phyloP scores from a whole-genome alignment of 1,140 invertebrate genomes.

The Pentalonia nigronervosa region DNA sequence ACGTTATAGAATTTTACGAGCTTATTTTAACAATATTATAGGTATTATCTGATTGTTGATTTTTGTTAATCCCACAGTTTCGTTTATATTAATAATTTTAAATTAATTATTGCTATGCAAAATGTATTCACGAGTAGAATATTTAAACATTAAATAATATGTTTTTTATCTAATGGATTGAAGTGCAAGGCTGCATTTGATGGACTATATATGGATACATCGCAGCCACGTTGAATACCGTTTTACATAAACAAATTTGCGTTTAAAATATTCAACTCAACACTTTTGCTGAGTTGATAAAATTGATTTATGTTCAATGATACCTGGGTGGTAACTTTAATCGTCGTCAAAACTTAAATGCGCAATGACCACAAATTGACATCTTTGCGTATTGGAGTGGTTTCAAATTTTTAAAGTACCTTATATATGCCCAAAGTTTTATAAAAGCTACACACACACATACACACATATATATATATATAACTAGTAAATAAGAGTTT shows the following conservation, averaged over 20 bases:
- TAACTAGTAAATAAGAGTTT: neutral
- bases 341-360: neutral
- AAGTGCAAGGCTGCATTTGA: too few relatives aligned
- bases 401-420: neutral
- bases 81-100: neutral
- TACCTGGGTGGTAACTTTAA: neutral
- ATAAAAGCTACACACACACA: neutral
- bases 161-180: neutral
- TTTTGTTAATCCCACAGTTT: neutral
- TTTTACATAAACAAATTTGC: neutral
- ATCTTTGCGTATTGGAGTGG: neutral
- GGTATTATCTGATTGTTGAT: neutral
- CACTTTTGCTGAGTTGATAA: neutral
- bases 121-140: neutral
- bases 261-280: neutral
- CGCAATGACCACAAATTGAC: slow-evolving; percentile 8
- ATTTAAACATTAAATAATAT: neutral
- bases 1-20: neutral
- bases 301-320: neutral
- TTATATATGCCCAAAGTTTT: neutral
- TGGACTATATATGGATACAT: neutral
- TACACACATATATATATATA: neutral
- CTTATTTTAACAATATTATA: neutral
- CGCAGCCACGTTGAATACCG: neutral
- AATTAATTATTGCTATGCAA: neutral